phyloP scores from a whole-genome alignment of 2,113 vertebrate genomes.

The Sapajus apella region DNA sequence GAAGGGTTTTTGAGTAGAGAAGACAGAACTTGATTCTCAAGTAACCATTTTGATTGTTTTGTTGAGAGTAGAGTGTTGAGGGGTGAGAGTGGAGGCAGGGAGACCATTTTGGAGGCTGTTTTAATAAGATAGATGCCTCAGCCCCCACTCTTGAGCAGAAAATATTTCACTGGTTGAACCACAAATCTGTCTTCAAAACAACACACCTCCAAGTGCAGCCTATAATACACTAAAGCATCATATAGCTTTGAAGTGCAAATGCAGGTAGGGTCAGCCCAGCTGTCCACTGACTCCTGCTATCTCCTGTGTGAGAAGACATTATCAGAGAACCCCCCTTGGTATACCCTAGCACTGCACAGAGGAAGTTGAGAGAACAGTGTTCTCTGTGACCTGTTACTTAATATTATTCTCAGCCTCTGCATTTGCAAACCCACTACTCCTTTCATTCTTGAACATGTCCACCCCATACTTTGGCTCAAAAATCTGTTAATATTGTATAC shows the following conservation, averaged over 20 bases:
- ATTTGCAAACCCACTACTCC: neutral
- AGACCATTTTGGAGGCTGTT: neutral
- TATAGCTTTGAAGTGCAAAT: neutral
- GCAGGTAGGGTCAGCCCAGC: neutral
- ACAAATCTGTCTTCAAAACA: slow-evolving; percentile 7
- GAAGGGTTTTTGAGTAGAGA: neutral
- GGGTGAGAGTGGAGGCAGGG: neutral
- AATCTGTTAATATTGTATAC: neutral
- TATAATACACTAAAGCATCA: neutral
- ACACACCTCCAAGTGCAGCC: neutral
- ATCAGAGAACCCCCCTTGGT: neutral
- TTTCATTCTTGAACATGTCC: neutral
- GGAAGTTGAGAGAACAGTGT: neutral
- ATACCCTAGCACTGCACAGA: neutral
- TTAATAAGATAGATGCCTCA: neutral
- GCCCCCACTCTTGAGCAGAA: neutral
- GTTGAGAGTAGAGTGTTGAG: neutral
- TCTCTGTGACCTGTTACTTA: neutral
- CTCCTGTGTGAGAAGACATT: neutral
- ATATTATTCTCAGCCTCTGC: neutral
- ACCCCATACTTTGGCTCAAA: neutral
- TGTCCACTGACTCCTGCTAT: neutral
- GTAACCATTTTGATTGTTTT: neutral
- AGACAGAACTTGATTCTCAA: neutral
- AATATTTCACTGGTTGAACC: neutral